Evolutionary conservation across 1,140 invertebrate species (phyloP).

Genomic region (Cherax quadricarinatus): DNA sequence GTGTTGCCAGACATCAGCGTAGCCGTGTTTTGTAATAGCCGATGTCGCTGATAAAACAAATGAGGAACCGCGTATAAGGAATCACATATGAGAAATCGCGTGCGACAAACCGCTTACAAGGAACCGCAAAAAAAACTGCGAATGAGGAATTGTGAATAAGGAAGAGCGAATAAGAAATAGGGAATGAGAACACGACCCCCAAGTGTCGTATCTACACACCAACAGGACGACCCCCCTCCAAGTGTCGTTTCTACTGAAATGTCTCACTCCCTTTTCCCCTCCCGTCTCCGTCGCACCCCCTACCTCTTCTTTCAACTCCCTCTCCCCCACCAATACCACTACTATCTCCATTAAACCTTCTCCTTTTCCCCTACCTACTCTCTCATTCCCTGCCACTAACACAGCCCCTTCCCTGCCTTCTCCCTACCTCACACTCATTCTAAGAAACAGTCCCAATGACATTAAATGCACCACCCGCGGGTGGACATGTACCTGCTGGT

Average conservation of each 20-base stretch:
- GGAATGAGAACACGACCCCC: no score
- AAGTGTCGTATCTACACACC: conserved; percentile 26
- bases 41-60: not conserved
- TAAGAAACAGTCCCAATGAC: conserved; percentile 8
- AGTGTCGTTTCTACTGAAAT: conserved; percentile 29
- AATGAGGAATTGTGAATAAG: no score
- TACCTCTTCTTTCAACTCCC: not conserved
- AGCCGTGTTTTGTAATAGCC: not conserved
- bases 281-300: not conserved
- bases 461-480: conserved; percentile 64
- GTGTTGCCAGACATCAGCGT: not conserved
- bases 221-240: not conserved
- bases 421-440: not conserved
- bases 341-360: no score
- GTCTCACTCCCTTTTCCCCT: conserved; percentile 42
- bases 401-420: not conserved
- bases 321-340: not conserved
- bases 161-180: no score
- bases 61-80: not conserved
- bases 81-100: no score
- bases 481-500: conserved; percentile 10
- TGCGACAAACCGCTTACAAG: no score
- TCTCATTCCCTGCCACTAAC: no score
- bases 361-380: not conserved
- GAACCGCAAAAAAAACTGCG: no score